Base-by-base conservation (phyloP, 2,888 invertebrate genomes). In the Drosophila kanekoi region DNA sequence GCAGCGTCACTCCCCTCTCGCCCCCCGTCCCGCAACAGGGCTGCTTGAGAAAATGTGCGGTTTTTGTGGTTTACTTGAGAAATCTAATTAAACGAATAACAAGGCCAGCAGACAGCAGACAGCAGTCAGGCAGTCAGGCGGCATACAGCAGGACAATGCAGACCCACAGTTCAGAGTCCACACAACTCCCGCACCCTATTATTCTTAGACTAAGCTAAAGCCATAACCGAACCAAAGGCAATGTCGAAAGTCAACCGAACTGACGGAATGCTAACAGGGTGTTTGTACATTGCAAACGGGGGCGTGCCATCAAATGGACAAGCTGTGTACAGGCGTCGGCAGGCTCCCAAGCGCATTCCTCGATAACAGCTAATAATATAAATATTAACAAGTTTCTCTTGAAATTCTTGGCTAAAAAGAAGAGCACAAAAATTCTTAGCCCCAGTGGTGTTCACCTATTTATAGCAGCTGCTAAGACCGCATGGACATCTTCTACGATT, bases 41-140 rank as follows among this genome's bases (percentile, higher is more conserved):
- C 59, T 66, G 73, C 77, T 77, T 77, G 79, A 82, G 88, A 86
- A 89, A 88, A 88, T 88, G 86, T 89, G 88, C 88, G 88, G 88
- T 88, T 84, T 59, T 64, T 84, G 89, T 54, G 88, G 88, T 75
- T 83, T 78, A 71, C 87, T 88, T 72, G 84, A 84, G 88, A 88
- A 89, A 88, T 88, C 88, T 88, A 88, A 88, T 88, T 88, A 88
- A 88, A 89, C 72, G 79, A 83, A 77, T 81, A 85, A 76, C 87
- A 82, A 81, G 72, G 74, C 64, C 67, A 23, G 49, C 63, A 59
- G 57, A 54, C 61, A 40, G 35, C 67, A 53, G n/a, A 11, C 37
- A 45, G 45, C 40, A 45, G 16, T 38, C 68, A 40, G 33, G 10
- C 37, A 28, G 48, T 3, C 20, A 28, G 9, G 28, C 28, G 18